phyloP scores from a whole-genome alignment of 2,113 vertebrate species.

The Lepus timidus region DNA sequence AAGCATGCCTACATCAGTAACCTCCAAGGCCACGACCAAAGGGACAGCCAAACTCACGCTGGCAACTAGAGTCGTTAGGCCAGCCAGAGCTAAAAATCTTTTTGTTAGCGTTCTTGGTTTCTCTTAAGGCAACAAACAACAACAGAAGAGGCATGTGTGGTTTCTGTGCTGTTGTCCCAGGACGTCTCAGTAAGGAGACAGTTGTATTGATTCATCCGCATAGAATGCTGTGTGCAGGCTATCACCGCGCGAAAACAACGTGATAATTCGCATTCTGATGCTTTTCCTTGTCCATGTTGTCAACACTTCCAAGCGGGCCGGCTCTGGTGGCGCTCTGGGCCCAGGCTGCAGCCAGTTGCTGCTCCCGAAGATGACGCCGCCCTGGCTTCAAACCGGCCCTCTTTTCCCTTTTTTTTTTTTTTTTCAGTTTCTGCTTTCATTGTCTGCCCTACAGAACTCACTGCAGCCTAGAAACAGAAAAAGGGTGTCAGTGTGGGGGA shows the following conservation, averaged over 20 bases:
- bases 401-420: slow-evolving; percentile 1
- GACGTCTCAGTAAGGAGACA: slow-evolving; percentile 81
- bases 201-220: slow-evolving; percentile 84
- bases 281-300: slow-evolving; percentile 86
- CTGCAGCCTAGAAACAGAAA: background rate
- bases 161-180: background rate
- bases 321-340: slow-evolving; percentile 52
- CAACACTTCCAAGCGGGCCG: slow-evolving; percentile 85
- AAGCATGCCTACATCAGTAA: background rate
- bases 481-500: background rate
- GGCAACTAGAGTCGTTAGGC: slow-evolving; percentile 55
- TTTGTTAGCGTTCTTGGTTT: background rate
- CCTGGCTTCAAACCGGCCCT: slow-evolving; percentile 43
- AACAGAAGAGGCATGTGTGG: background rate
- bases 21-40: background rate
- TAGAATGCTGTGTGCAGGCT: slow-evolving; percentile 86
- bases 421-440: slow-evolving; percentile 55
- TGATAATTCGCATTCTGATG: slow-evolving; percentile 82
- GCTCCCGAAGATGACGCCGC: slow-evolving; percentile 50
- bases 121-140: background rate
- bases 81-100: slow-evolving; percentile 59
- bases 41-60: slow-evolving; percentile 58
- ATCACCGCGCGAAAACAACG: slow-evolving; percentile 82
- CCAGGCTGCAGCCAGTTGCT: slow-evolving; percentile 66
- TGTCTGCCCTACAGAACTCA: slow-evolving; percentile 63